Conservation (phyloP, 2,797 vertebrate genomes). For the Anisognathus igniventris region DNA sequence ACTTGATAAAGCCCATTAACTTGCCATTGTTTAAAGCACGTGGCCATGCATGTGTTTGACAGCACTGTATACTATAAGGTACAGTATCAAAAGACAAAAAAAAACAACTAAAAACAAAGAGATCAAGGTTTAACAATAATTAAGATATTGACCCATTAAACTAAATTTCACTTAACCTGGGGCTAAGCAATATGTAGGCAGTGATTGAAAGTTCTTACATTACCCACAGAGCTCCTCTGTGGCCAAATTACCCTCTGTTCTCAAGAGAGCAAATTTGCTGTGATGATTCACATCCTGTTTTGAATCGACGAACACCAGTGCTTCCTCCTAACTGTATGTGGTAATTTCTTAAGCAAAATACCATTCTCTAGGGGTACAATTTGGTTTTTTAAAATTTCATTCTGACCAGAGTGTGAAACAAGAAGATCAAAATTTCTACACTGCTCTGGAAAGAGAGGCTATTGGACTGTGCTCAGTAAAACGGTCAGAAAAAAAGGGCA, state of each 20-base stretch:
- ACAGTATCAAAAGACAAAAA: not conserved
- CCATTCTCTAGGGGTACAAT: not conserved
- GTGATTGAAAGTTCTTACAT: conserved; percentile 22
- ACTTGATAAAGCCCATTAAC: not conserved
- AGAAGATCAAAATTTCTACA: not conserved
- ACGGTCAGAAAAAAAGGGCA: conserved; percentile 7
- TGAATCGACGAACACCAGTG: conserved; percentile 18
- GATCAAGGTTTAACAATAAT: not conserved
- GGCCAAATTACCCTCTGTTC: conserved; percentile 2
- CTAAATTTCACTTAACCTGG: not conserved
- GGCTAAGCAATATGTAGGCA: conserved; percentile 10
- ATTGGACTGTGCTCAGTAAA: not conserved
- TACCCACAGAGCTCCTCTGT: not conserved
- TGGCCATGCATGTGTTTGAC: not conserved
- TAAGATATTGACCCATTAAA: not conserved
- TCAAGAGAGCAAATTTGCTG: not conserved
- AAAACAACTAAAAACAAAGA: not conserved
- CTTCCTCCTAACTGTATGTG: not conserved
- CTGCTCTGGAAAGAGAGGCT: not conserved
- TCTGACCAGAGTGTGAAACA: not conserved
- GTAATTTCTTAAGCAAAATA: not conserved
- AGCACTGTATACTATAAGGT: not conserved
- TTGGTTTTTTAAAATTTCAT: not conserved
- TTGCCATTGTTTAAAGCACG: not conserved
- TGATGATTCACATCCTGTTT: conserved; percentile 33